phyloP scores from a whole-genome alignment of 2,888 invertebrate genomes.

The Tipula vernalis region DNA sequence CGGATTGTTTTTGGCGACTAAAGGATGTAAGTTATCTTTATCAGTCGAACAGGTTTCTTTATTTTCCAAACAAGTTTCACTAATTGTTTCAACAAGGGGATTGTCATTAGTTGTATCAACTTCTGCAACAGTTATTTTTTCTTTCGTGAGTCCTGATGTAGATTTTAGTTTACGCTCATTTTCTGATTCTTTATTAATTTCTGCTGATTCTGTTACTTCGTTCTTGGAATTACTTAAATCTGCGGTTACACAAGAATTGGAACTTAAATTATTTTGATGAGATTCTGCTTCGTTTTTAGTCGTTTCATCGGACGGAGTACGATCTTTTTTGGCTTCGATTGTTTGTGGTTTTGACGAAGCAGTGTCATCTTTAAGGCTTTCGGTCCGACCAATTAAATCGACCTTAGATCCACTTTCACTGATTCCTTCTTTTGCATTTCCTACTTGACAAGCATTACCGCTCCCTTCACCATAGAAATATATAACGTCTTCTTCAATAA shows the following conservation, averaged over 20 bases:
- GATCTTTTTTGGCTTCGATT: background rate
- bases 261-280: background rate
- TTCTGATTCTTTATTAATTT: background rate
- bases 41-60: background rate
- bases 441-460: constrained; percentile 60
- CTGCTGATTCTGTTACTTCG: background rate
- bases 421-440: constrained; percentile 40
- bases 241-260: background rate
- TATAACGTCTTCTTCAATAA: constrained; percentile 58
- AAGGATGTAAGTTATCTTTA: background rate
- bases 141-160: background rate
- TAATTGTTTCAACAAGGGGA: background rate
- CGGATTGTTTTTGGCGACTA: background rate
- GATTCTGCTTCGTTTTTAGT: background rate
- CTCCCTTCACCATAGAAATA: constrained; percentile 58
- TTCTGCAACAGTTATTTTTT: background rate
- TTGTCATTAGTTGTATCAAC: background rate
- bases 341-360: constrained; percentile 19
- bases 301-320: background rate
- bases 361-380: constrained; percentile 35
- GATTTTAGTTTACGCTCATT: background rate
- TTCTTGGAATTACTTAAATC: background rate
- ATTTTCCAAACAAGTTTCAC: background rate
- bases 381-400: constrained; percentile 36
- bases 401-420: constrained; percentile 26